Base-by-base conservation (phyloP, 1,140 invertebrate genomes). In the Cotesia glomerata region DNA sequence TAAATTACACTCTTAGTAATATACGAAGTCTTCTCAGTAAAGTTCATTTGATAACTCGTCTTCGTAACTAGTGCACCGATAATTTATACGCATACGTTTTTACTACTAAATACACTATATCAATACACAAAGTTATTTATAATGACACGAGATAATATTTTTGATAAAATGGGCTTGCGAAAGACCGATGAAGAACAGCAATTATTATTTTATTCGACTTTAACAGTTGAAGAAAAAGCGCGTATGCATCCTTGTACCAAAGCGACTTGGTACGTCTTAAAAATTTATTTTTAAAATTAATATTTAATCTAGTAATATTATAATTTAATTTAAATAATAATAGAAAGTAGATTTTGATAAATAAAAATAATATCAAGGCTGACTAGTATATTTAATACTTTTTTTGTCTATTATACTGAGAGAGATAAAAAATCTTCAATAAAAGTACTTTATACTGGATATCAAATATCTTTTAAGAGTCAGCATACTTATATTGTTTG, bases 191-290 rank as follows among this genome's bases (percentile, higher is more conserved):
- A 78, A 39, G 77, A 83, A 71, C 62, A 64, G 9, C 13, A 64
- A 39, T 79, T 80, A 72, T 77, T 75, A 7, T 83, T 82, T 76
- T 85, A 83, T 73, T 65, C 77, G 26, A 82, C 77, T 71, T 67
- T 86, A 65, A 86, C 81, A 35, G 58, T 75, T 16, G 85, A 85
- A 72, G 85, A 86, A 76, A 81, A 73, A 72, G 76, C 76, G 66
- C 79, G 85, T 79, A 81, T 81, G 74, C 80, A 85, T 54, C 85
- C 83, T 64, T 84, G 80, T 45, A 77, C 72, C 72, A 82, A 71
- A 69, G 81, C 80, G 58, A 85, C 77, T 77, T 86, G 85, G 85
- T 86, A 86, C 49, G 70, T 71, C 14, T 13, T 9, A 49, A 18
- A 18, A 32, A 13, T 54, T 34, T 13, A 1, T 45, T 32, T 49